Evolutionary conservation across 2,888 invertebrate genomes (phyloP).

Genomic region (Acanthacorydalis orientalis): DNA sequence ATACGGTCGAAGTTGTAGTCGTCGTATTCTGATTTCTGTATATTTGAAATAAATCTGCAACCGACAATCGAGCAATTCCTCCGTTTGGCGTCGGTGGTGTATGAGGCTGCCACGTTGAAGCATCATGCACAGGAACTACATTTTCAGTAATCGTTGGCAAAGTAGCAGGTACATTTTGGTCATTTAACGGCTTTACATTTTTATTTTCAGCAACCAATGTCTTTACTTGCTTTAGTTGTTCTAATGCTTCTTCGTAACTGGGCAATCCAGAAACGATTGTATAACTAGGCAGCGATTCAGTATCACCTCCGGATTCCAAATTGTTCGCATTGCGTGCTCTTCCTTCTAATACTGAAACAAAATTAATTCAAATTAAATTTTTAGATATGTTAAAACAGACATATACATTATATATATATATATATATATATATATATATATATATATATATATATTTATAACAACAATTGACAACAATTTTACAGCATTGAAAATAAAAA

Average conservation of each 20-base stretch:
- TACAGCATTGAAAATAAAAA: too few species aligned
- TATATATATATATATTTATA: too few species aligned
- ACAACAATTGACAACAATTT: too few species aligned
- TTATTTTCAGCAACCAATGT: constrained; percentile 4
- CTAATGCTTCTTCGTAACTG: constrained; percentile 42
- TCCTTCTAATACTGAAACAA: constrained; percentile 28
- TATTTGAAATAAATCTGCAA: constrained; percentile 22
- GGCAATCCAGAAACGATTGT: constrained; percentile 47
- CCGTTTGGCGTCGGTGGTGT: constrained; percentile 17
- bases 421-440: too few species aligned
- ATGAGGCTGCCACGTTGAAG: constrained; percentile 13
- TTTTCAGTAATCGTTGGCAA: constrained; percentile 4
- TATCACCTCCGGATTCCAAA: constrained; percentile 25
- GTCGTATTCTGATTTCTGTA: constrained; percentile 13
- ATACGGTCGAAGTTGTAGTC: too few species aligned
- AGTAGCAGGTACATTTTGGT: constrained; percentile 12
- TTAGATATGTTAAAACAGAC: too few species aligned
- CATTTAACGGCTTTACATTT: background rate
- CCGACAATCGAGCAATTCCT: constrained; percentile 18
- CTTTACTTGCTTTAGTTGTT: constrained; percentile 32
- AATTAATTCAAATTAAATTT: constrained; percentile 5
- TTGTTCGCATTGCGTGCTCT: constrained; percentile 15
- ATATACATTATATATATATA: too few species aligned
- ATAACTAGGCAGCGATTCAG: constrained; percentile 41
- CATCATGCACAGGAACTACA: background rate